Base-by-base conservation (phyloP, 2,797 vertebrate species). In the Podarcis lilfordi region DNA sequence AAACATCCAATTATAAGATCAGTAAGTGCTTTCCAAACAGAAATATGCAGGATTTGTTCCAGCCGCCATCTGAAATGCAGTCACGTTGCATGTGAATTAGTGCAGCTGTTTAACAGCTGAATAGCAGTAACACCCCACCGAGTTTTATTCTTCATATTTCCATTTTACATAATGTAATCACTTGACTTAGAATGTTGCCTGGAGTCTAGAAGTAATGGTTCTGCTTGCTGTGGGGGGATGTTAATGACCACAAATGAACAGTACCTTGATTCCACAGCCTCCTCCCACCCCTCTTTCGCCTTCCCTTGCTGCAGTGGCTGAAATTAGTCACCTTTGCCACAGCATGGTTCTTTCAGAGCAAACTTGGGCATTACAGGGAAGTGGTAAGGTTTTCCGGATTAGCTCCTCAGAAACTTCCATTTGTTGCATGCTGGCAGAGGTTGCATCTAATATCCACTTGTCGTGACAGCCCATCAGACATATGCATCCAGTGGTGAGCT, bases 21-120 rank as follows among this genome's bases (percentile, higher is more conserved):
- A 77, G 13, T n/a, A 75, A 75, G 27, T 80, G 76, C 66, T 84
- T 86, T 84, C 2, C 69, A 84, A 50, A 80, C n/a, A 43, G 40
- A 86, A 83, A 72, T 79, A 79, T 74, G 45, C 17, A n/a, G 61
- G 10, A 32, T 84, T 87, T 68, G 6, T 75, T 76, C 76, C 69
- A 68, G 59, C 27, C 5, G 37, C 59, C 55, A 25, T 83, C 45
- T 74, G 40, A 90, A 80, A 75, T 80, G 81, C 59, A 87, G 69
- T 75, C 76, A 90, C 25, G 29, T 75, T 80, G 45, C 68, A 25
- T 90, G 64, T 32, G 59, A 90, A 87, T 84, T 84, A 87, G 32
- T 84, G 85, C 69, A 90, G 61, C 77, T 84, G 43, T 90, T 87
- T 80, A 84, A 90, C 43, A 84, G 76, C 27, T 84, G 82, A 80